Conservation (phyloP, 2,888 invertebrate genomes). For the Lathronympha strigana region DNA sequence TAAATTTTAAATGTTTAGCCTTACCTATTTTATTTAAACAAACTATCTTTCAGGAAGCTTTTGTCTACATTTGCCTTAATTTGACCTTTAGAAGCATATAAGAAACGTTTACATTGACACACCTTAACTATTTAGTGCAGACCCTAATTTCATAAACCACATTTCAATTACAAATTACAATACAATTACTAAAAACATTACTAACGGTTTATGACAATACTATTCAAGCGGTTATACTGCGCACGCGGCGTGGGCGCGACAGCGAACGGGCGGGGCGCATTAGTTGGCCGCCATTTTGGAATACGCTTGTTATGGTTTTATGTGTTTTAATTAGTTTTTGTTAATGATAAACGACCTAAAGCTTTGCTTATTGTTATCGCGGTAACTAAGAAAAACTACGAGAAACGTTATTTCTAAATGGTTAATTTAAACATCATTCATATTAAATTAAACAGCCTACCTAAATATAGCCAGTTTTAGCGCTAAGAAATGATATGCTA, state of each 20-base stretch:
- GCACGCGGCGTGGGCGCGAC: conserved; percentile 47
- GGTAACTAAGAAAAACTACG: no score
- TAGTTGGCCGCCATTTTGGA: conserved; percentile 39
- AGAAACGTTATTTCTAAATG: no score
- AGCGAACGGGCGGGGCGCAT: conserved; percentile 46
- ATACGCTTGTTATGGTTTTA: background rate
- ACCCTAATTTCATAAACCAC: background rate
- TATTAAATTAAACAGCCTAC: no score
- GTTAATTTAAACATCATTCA: no score
- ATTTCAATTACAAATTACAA: conserved; percentile 16
- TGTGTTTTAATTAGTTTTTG: background rate
- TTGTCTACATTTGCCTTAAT: background rate
- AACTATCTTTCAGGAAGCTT: no score
- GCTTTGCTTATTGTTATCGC: no score
- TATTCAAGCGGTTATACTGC: conserved; percentile 18
- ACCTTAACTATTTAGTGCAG: background rate
- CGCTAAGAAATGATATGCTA: no score
- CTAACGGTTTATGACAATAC: conserved; percentile 29
- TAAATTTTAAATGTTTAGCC: no score
- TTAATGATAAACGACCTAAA: background rate
- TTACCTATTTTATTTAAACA: no score
- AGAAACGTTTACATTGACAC: no score
- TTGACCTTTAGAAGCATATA: no score
- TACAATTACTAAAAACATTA: conserved; percentile 24
- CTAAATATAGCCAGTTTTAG: no score